phyloP scores from a whole-genome alignment of 2,113 vertebrate genomes.

The Fukomys damarensis region DNA sequence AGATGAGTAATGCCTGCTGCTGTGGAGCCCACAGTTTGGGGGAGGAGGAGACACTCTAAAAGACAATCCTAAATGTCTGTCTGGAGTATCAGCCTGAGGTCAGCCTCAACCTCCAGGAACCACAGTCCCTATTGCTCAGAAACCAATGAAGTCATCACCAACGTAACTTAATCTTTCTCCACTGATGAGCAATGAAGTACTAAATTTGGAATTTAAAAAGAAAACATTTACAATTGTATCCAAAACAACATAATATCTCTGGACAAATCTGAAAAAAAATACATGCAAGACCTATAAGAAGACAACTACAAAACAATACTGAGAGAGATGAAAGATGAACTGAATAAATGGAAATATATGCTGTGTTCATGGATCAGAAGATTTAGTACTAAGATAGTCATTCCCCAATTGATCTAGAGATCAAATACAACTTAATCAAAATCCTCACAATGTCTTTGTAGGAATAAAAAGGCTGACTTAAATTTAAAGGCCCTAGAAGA shows the following conservation, averaged over 20 bases:
- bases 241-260: conserved; percentile 10
- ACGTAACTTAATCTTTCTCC: not conserved
- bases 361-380: not conserved
- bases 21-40: not conserved
- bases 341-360: not conserved
- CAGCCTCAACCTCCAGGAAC: not conserved
- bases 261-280: not conserved
- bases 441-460: not conserved
- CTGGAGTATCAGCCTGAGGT: not conserved
- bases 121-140: not conserved
- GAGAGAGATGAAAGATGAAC: not conserved
- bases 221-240: not conserved
- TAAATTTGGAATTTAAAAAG: not conserved
- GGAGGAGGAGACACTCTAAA: not conserved
- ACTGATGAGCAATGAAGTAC: not conserved
- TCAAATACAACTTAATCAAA: not conserved
- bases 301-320: not conserved
- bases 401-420: not conserved
- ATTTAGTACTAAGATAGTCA: not conserved
- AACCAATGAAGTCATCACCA: not conserved
- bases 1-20: not conserved
- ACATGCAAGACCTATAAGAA: not conserved
- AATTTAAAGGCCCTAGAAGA: conserved; percentile 14
- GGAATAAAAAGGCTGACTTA: conserved; percentile 5
- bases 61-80: not conserved